Evolutionary conservation across 2,888 invertebrate species (phyloP), one percentile per base, ranked within the genome.

Genomic region (Griposia aprilina): DNA sequence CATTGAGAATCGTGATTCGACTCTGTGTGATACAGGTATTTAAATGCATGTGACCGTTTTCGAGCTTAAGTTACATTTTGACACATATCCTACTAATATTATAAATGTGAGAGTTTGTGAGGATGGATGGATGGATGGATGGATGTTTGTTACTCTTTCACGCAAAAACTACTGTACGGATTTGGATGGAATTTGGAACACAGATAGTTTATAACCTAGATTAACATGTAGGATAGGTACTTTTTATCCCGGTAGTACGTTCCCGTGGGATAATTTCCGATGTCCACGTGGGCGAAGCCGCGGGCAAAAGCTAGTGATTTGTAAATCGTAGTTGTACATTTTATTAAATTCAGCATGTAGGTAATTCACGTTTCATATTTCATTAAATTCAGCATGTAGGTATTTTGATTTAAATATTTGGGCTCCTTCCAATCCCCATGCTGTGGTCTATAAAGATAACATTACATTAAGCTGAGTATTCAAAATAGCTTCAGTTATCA

Each of bases 1-100:
- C n/a, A 17, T n/a, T 65, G n/a, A 65, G 23, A 23, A 63, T 63
- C 63, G 23, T 63, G n/a, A n/a, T n/a, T n/a, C n/a, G n/a, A n/a
- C 23, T 63, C 62, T 23, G 23, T 2, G 11, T 30, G 6, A 20
- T 20, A 62, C 62, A 30, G 10, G 4, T 59, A 30, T 4, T 20
- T 20, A 30, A 20, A 30, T 20, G 30, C 30, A 62, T 30, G 5
- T 20, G 20, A 41, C 63, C 8, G 8, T 26, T 17, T 60, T 41
- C n/a, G n/a, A 65, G 15, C 23, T n/a, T 23, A 15, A 23, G 7
- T 8, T 23, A 65, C 20, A 20, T 62, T 20, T 36, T 3, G 30
- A 36, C 30, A 36, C n/a, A n/a, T n/a, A n/a, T n/a, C 11, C 1
- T 20, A 36, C 5, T 36, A 36, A 3, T 36, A 36, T 62, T 10